Base-by-base conservation (phyloP, 2,113 vertebrate genomes). In the Trogon melanurus region DNA sequence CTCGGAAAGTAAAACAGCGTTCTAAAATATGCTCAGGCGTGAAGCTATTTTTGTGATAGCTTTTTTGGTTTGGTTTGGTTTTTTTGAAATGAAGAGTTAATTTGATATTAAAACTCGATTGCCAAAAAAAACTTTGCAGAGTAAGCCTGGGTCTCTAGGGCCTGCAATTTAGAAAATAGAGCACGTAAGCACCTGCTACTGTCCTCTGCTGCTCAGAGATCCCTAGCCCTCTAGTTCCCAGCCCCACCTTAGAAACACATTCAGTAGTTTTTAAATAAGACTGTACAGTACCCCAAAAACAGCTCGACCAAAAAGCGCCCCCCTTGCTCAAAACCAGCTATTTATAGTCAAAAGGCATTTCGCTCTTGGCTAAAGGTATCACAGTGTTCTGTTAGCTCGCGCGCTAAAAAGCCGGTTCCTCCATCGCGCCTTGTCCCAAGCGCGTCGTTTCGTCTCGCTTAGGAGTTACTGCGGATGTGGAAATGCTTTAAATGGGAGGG, bases 261-360 rank as follows among this genome's bases (percentile, higher is more conserved):
- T 71, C 65, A 32, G 56, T 47, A 61, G 73, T 26, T 95, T 88
- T 91, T 53, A 79, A 96, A 57, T 25, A 67, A 80, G 76, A 89
- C 85, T 87, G 58, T 78, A 93, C 83, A 89, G n/a, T 60, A 92
- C 76, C 69, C 80, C 10, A 86, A 88, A 95, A 97, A 56, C 16
- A 93, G 69, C 89, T 74, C 34, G 47, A 75, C 79, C 88, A 80
- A 41, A 89, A 91, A 84, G 57, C 38, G 73, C 76, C 76, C 65
- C 88, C 88, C 86, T 61, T 79, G 79, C 88, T 94, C 83, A 45
- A 89, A 94, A 92, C 6, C 92, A 79, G 9, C 57, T 86, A 45
- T 90, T 93, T 78, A 72, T 84, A 93, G 34, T 96, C 72, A n/a
- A 47, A 96, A 97, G 88, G 90, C 90, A 79, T 95, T 61, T 89